Evolutionary conservation across 2,797 vertebrate genomes (phyloP).

Genomic region (Petrocephalus schoutedeni): DNA sequence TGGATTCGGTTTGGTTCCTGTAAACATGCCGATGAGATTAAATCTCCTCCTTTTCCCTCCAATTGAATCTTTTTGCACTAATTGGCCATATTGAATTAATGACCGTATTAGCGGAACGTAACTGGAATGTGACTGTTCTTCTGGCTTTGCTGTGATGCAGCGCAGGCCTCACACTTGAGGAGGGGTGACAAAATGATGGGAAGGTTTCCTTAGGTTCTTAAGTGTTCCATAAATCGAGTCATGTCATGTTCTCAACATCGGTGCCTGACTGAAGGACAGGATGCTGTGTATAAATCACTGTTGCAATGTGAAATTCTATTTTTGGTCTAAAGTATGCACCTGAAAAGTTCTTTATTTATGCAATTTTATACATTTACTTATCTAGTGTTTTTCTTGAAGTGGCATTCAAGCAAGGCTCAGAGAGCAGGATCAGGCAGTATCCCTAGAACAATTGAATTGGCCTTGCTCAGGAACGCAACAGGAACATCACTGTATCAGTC

Average conservation of each 20-base stretch:
- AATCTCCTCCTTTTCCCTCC: neutral
- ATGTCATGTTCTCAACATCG: neutral
- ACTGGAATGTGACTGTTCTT: neutral
- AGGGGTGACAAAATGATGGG: neutral
- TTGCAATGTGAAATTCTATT: neutral
- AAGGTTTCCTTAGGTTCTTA: neutral
- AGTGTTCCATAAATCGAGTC: neutral
- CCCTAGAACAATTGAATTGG: too few relatives aligned
- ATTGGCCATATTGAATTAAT: neutral
- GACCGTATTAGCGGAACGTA: neutral
- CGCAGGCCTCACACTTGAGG: neutral
- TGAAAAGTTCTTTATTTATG: neutral
- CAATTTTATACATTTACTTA: neutral
- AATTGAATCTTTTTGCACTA: slow-evolving; percentile 13
- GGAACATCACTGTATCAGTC: neutral
- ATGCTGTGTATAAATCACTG: neutral
- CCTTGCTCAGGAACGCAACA: too few relatives aligned
- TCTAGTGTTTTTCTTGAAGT: neutral
- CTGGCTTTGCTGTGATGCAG: neutral
- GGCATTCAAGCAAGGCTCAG: neutral
- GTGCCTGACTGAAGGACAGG: neutral
- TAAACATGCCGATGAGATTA: slow-evolving; percentile 13
- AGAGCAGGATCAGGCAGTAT: neutral
- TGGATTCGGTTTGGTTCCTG: slow-evolving; percentile 12
- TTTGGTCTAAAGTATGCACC: neutral